Conservation (phyloP, 2,797 vertebrate species). For the Eulemur rubriventer region DNA sequence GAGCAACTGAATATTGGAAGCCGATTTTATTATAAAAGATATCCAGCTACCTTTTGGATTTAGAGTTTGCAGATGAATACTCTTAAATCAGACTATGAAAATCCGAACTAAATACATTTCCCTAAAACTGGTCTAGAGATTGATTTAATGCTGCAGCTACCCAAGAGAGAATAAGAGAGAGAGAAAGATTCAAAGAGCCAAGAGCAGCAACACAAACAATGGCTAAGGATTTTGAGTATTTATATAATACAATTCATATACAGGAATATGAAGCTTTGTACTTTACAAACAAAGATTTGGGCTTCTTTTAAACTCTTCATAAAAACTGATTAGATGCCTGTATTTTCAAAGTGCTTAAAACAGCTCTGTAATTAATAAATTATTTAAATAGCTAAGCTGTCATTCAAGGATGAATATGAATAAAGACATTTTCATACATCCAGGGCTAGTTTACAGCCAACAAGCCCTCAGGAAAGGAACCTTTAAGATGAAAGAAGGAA, state of each 20-base stretch:
- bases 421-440: not conserved
- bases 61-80: constrained; percentile 48
- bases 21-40: constrained; percentile 9
- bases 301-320: constrained; percentile 30
- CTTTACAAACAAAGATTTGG: constrained; percentile 8
- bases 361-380: not conserved
- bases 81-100: constrained; percentile 62
- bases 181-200: not conserved
- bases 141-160: constrained; percentile 26
- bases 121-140: constrained; percentile 25
- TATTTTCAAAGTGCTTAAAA: constrained; percentile 49
- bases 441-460: not conserved
- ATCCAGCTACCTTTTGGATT: constrained; percentile 49
- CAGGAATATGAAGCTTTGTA: constrained; percentile 7
- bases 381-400: constrained; percentile 24
- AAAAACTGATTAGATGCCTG: not conserved
- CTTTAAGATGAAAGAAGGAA: not conserved
- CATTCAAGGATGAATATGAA: not conserved
- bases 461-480: not conserved
- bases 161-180: not conserved
- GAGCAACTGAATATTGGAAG: constrained; percentile 16
- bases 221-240: constrained; percentile 23
- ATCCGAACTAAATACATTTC: constrained; percentile 52
- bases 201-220: constrained; percentile 13
- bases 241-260: constrained; percentile 10